Conservation (phyloP, 2,888 invertebrate genomes). For the Mamestra brassicae region DNA sequence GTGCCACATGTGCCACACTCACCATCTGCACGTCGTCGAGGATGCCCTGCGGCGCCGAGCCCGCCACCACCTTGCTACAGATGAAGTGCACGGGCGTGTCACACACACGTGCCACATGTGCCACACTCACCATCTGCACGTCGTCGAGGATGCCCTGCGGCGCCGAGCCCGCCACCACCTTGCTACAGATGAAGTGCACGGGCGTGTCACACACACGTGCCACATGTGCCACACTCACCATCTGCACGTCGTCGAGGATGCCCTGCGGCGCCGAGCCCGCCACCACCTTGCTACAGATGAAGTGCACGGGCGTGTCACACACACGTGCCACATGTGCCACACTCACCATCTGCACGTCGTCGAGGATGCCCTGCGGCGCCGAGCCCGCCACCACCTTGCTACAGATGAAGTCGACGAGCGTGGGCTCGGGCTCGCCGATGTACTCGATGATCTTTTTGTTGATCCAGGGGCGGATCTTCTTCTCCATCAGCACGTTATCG, state of each 20-base stretch:
- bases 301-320: background rate
- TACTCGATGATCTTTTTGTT: constrained; percentile 99
- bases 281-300: background rate
- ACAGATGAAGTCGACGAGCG: constrained; percentile 99
- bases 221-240: background rate
- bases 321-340: constrained; percentile 10
- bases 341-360: constrained; percentile 99
- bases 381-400: constrained; percentile 98
- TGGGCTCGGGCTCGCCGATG: constrained; percentile 99
- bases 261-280: constrained; percentile 9
- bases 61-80: background rate
- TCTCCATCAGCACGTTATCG: constrained; percentile 96
- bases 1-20: constrained; percentile 9
- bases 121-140: constrained; percentile 6
- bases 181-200: background rate
- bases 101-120: background rate
- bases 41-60: constrained; percentile 18
- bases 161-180: constrained; percentile 2
- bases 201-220: background rate
- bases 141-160: constrained; percentile 17
- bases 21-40: constrained; percentile 93
- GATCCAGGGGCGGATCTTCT: constrained; percentile 99
- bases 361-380: constrained; percentile 98
- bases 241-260: constrained; percentile 15
- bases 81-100: background rate